Evolutionary conservation across 2,888 invertebrate genomes (phyloP).

Genomic region (Atrina japonica): DNA sequence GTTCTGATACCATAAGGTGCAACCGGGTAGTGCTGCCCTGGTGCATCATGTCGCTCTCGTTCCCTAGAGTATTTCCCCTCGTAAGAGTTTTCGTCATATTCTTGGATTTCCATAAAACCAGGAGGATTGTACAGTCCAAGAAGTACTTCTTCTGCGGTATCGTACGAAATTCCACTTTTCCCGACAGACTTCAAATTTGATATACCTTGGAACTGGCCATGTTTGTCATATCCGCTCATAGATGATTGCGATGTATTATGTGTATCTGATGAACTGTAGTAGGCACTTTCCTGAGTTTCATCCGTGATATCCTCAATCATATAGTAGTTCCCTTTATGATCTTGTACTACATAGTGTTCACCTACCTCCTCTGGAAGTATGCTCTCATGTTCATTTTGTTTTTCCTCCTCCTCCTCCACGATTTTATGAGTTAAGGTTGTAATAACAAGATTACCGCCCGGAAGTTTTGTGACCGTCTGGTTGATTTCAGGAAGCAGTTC

Average conservation of each 20-base stretch:
- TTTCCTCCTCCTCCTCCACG: slow-evolving; percentile 57
- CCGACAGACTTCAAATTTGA: slow-evolving; percentile 56
- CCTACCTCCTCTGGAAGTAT: slow-evolving; percentile 38
- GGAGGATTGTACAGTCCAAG: slow-evolving; percentile 52
- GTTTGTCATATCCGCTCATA: slow-evolving; percentile 44
- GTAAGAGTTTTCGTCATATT: slow-evolving; percentile 48
- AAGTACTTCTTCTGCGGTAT: slow-evolving; percentile 60
- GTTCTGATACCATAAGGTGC: slow-evolving; percentile 27
- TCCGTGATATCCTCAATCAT: slow-evolving; percentile 66
- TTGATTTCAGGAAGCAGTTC: slow-evolving; percentile 63
- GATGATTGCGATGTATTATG: slow-evolving; percentile 47
- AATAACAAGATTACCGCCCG: slow-evolving; percentile 61
- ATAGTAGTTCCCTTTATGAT: slow-evolving; percentile 63
- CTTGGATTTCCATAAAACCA: slow-evolving; percentile 41
- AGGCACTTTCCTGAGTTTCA: slow-evolving; percentile 60
- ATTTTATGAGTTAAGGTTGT: slow-evolving; percentile 60
- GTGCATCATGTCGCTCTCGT: neutral
- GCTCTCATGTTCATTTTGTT: slow-evolving; percentile 19
- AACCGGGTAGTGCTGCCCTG: slow-evolving; percentile 1
- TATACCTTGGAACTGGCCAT: slow-evolving; percentile 51
- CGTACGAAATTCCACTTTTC: slow-evolving; percentile 48
- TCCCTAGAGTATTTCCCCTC: slow-evolving; percentile 31
- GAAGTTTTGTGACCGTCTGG: slow-evolving; percentile 57
- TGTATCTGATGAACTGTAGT: slow-evolving; percentile 49
- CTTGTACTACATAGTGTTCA: slow-evolving; percentile 53